Base-by-base conservation (phyloP, 2,888 invertebrate species). In the Biston stratarius region DNA sequence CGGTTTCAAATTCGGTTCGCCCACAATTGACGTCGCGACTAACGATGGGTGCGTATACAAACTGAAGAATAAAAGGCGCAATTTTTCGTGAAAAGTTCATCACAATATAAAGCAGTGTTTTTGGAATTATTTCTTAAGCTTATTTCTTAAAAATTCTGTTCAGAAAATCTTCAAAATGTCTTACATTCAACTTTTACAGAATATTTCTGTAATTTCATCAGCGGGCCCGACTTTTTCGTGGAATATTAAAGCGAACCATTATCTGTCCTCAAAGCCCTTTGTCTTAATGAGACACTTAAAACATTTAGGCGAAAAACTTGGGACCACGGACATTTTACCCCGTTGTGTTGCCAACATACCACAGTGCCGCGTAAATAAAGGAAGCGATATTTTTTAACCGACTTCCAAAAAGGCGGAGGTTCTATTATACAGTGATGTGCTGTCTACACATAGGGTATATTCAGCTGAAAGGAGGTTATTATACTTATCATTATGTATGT, bases 261-360 rank as follows among this genome's bases (percentile, higher is more conserved):
- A 53, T 55, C 60, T 68, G 67, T 67, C 67, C 60, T 60, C 63
- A 63, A 68, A 68, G 63, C 14, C 67, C 52, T 64, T 68, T 64
- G 55, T 64, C 63, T 64, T 64, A 69, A 69, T 61, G 58, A 60
- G 66, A 63, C 57, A 61, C 59, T 69, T 67, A 72, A 72, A 67
- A 64, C 69, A 65, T 64, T 72, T 67, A 64, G 67, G 58, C 62
- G 60, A 61, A 69, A 72, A 69, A 67, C 60, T 64, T 52, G 62
- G 44, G 55, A 48, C 71, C 64, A 58, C 67, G 67, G 62, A 64
- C 49, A 40, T 69, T 72, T 49, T 63, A 64, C 69, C 52, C 62
- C 47, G 51, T 68, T 61, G 52, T 56, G 42, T 36, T 38, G 33
- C 15, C 38, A 24, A 6, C 10, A 6, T 5, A 55, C 55, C 40